These are phyloP conservation scores for Micronycteris hirsuta DNA, from an alignment of 2,113 vertebrate genomes.

Conservation along the genomic window DNA sequence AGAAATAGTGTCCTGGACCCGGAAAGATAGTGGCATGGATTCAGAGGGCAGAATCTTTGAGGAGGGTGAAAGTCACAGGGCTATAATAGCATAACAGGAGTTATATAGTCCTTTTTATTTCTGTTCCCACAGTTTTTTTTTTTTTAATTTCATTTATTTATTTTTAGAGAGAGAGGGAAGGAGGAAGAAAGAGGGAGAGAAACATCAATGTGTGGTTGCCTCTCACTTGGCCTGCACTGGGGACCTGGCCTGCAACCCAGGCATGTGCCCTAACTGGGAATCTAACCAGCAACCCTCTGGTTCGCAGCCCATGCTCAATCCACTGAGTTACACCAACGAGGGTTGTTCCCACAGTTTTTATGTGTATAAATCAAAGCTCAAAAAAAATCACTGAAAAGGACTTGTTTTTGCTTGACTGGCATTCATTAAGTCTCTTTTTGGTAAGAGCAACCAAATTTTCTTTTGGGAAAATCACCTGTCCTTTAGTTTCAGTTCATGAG, in stretches of 20 bases:
- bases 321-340: no score
- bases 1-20: neutral
- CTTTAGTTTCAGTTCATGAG: neutral
- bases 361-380: neutral
- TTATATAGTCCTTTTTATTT: neutral
- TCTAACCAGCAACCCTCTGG: no score
- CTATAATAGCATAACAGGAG: neutral
- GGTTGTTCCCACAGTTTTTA: no score
- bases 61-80: neutral
- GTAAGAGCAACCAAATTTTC: neutral
- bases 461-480: neutral
- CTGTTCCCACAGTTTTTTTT: no score
- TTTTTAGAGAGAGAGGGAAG: no score
- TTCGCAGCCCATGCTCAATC: no score
- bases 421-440: neutral
- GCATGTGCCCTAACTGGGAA: no score
- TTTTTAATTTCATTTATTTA: no score
- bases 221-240: no score
- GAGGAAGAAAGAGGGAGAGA: no score
- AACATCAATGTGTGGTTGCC: no score
- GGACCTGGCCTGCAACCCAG: no score
- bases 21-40: neutral
- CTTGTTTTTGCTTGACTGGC: neutral
- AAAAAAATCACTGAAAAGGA: neutral
- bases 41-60: neutral